Evolutionary conservation across 2,888 invertebrate species (phyloP), one percentile per base, ranked within the genome.

Genomic region (Smittia aterrima): DNA sequence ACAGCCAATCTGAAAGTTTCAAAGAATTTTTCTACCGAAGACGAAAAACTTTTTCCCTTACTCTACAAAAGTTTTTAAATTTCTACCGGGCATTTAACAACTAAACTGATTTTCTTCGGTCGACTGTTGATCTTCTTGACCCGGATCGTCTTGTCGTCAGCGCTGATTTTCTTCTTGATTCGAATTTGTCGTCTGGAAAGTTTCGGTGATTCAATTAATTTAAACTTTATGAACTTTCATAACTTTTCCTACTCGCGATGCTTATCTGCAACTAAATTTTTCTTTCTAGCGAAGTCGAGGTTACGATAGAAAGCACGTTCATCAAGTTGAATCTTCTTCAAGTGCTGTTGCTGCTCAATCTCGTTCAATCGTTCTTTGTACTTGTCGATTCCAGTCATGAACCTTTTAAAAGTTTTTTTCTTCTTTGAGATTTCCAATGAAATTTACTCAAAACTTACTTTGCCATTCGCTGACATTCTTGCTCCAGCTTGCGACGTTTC

Each of bases 221-320:
- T 25, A 24, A 27, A 64, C 2, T 64, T 64, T 6, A n/a, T 25
- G 64, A 25, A 27, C 6, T 22, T 58, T 47, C 47, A 7, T n/a
- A 58, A 2, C 7, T 64, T 64, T 27, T 58, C 13, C 6, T 25
- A 54, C 54, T 27, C 18, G 18, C 54, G n/a, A 0, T 9, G 18
- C 11, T 62, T 32, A 20, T 72, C 40, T 2, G 16, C 32, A 1
- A 40, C 72, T 20, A 16, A 72, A n/a, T 13, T 38, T 62, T 40
- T 18, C 18, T 72, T 72, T 6, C 58, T 62, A 1, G 11, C 1
- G 7, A 62, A 22, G 25, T 58, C 62, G 4, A 72, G 13, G 11
- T 62, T 38, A 11, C 25, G 11, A 3, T 62, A 20, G 3, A 72
- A 20, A 0, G 54, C 72, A n/a, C 72, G 72, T n/a, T 72, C 72